Evolutionary conservation across 1,140 invertebrate genomes (phyloP).

Genomic region (Drosophila fuyamai): DNA sequence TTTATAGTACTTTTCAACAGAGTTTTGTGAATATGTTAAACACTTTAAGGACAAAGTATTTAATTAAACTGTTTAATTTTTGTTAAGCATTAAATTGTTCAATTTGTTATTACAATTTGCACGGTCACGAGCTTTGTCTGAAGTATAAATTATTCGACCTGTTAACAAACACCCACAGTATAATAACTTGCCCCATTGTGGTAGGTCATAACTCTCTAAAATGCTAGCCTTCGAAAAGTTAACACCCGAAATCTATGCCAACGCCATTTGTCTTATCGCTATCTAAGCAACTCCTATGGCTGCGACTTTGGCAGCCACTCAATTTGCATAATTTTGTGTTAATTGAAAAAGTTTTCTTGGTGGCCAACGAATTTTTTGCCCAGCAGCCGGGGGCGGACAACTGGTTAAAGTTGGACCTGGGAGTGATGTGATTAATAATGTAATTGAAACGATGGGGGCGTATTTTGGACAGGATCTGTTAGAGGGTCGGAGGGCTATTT

Average conservation of each 20-base stretch:
- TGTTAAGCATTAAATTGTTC: too few species aligned
- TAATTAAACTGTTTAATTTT: too few species aligned
- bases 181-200: not conserved
- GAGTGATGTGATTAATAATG: conserved; percentile 71
- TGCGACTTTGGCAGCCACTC: conserved; percentile 55
- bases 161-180: not conserved
- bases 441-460: conserved; percentile 48
- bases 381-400: conserved; percentile 33
- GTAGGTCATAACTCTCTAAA: conserved; percentile 12
- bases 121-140: too few species aligned
- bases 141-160: not conserved
- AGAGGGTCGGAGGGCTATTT: conserved; percentile 18
- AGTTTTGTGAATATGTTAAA: too few species aligned
- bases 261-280: conserved; percentile 46
- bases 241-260: conserved; percentile 42
- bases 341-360: conserved; percentile 72
- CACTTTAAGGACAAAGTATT: too few species aligned
- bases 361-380: conserved; percentile 61
- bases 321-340: conserved; percentile 80
- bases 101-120: too few species aligned
- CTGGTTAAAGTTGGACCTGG: conserved; percentile 68
- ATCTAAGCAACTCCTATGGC: conserved; percentile 48
- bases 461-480: conserved; percentile 8
- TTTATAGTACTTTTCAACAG: too few species aligned
- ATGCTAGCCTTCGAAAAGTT: not conserved